Conservation (phyloP, 92 coral and sea anemone genomes). For the Porites rus region DNA sequence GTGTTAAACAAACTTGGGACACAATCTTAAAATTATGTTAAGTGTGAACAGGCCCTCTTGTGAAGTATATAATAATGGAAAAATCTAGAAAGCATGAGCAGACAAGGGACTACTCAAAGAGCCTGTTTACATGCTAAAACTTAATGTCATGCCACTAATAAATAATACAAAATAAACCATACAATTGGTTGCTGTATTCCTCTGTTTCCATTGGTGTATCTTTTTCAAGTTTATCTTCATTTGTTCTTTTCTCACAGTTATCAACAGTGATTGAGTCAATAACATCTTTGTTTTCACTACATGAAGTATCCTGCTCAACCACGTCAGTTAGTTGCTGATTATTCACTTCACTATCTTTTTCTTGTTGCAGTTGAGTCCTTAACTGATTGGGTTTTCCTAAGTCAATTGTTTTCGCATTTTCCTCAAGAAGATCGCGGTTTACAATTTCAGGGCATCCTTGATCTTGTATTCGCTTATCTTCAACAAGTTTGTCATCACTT, state of each 20-base stretch:
- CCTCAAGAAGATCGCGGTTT: neutral
- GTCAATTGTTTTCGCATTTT: neutral
- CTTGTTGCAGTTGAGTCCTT: neutral
- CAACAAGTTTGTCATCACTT: neutral
- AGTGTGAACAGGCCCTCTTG: too few relatives aligned
- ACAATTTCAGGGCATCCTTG: neutral
- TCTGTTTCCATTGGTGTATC: conserved; percentile 41
- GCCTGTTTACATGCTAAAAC: too few relatives aligned
- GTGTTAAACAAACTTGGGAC: too few relatives aligned
- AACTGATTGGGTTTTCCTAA: neutral
- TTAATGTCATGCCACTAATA: neutral
- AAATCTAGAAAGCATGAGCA: too few relatives aligned
- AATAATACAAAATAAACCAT: neutral
- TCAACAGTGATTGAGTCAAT: neutral
- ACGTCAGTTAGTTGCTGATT: neutral
- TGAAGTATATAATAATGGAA: too few relatives aligned
- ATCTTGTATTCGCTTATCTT: neutral
- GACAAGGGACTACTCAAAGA: too few relatives aligned
- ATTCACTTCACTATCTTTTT: neutral
- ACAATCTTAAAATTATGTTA: too few relatives aligned
- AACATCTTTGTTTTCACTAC: neutral
- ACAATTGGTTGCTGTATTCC: neutral
- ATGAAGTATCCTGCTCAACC: neutral
- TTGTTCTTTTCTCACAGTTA: neutral
- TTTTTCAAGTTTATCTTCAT: neutral